Evolutionary conservation across 2,113 vertebrate species (phyloP), one percentile per base, ranked within the genome.

Genomic region (Circaetus cinerascens): DNA sequence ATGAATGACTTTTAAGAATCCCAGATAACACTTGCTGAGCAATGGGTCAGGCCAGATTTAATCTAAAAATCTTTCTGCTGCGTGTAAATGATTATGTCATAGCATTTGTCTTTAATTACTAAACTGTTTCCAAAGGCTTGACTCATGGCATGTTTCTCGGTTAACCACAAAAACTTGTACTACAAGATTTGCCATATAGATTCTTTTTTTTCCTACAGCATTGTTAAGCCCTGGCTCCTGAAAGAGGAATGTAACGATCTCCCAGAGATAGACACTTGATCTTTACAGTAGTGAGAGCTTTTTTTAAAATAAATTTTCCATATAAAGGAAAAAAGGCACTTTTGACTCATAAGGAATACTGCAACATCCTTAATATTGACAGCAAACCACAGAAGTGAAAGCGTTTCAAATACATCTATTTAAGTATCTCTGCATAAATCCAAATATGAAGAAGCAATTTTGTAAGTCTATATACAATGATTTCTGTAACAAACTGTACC

Each of bases 91-190:
- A 98, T 98, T 98, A 98, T 98, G 98, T 98, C 98, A 98, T 98
- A 97, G 97, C 98, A 98, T 99, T 98, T 98, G 98, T 98, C 98
- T 99, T 98, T 98, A 98, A 99, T 98, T 98, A 98, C 95, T 97
- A 96, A 97, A 97, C 96, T 97, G 97, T 98, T 98, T 98, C 98
- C 98, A 98, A 98, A 98, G 97, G 87, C 91, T 98, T 98, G 98
- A 98, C 97, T 98, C 98, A 98, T 97, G 97, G 97, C 96, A 93
- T 97, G 96, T 98, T 98, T 98, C 98, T 98, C 1, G 82, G 98
- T 98, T 98, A 98, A 99, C 98, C 98, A 98, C 98, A 98, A 98
- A 98, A 98, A 96, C 98, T 98, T 98, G 98, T 98, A 98, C 92
- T 98, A 98, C 98, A 98, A 97, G 98, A 98, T 97, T 96, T 98